A percentile compares a stretch with the other conserved stretches of the same genome.
Conservation (phyloP, 2,888 invertebrate genomes). For the Drosophila suboccidentalis region DNA sequence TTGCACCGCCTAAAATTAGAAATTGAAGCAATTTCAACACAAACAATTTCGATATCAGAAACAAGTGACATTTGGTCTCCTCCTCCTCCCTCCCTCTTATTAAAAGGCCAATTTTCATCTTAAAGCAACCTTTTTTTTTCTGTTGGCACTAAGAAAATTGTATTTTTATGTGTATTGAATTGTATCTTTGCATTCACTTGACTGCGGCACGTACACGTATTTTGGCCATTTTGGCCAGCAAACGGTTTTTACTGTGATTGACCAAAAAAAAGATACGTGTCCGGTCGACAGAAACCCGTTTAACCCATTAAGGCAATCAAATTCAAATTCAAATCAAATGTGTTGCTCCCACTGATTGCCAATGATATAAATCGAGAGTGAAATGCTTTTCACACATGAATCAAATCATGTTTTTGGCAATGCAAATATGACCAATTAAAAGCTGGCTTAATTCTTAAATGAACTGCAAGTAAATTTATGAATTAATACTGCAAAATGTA, state of each 20-base stretch:
- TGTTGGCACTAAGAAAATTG: constrained; percentile 39
- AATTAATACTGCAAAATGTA: no score
- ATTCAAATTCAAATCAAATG: constrained; percentile 65
- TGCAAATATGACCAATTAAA: constrained; percentile 1
- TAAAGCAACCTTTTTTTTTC: background rate
- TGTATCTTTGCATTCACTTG: no score
- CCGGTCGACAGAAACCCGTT: constrained; percentile 23
- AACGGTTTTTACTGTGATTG: constrained; percentile 47
- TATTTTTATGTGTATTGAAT: constrained; percentile 57
- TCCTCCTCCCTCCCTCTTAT: background rate
- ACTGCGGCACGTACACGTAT: constrained; percentile 66
- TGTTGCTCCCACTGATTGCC: constrained; percentile 35
- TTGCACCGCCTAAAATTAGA: constrained; percentile 68
- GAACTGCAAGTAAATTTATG: no score
- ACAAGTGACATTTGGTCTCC: constrained; percentile 23
- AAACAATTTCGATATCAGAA: constrained; percentile 36
- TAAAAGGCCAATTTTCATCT: constrained; percentile 1
- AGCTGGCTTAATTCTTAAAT: background rate
- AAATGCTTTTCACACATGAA: constrained; percentile 11
- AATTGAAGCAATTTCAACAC: constrained; percentile 45
- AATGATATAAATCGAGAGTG: constrained; percentile 13
- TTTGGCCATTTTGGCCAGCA: constrained; percentile 49
- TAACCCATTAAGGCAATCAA: constrained; percentile 54
- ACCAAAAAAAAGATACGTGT: constrained; percentile 54
- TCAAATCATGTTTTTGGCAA: constrained; percentile 4